Evolutionary conservation across 2,797 vertebrate species (phyloP), one percentile per base, ranked within the genome.

Genomic region (Characodon lateralis): DNA sequence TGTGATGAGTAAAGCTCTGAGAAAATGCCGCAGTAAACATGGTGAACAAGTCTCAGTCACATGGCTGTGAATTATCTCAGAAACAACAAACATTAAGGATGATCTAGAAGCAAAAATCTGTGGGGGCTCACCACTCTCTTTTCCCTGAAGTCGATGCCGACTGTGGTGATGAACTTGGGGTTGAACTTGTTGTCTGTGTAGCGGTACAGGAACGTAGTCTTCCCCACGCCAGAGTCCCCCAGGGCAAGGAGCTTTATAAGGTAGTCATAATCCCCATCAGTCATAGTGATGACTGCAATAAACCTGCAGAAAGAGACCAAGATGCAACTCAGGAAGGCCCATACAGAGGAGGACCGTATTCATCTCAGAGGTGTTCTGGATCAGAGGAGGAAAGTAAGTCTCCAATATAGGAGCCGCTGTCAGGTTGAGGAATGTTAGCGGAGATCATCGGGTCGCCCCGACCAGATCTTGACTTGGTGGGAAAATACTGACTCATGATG

Each of bases 121-220:
- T 14, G n/a, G 13, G 24, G 69, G 95, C 97, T 96, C 78, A 99
- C 98, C 97, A 98, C 97, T 92, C 97, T 93, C 89, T 99, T 99
- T 97, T 99, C 98, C 96, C 97, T 97, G 88, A 99, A 99, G 91
- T 99, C 98, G 75, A 99, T 99, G 90, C 98, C 98, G 31, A 98
- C 98, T 83, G 98, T 99, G 39, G 97, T 98, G 95, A 99, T 98
- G 92, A 99, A 99, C 88, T 98, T 99, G 80, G 98, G 97, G 86
- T 98, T 98, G 90, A 99, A 99, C 86, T 97, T 98, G 94, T 98
- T 98, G 85, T 99, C 97, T 3, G 97, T 98, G 90, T 98, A 98
- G 61, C 93, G 85, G 87, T 97, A 97, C 28, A 98, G 94, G 90
- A 97, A 97, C 0, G 97, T 98, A 2, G 97, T 98, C 91, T 98